Percentiles rank a stretch among this genome's conserved stretches.
Evolutionary conservation across 2,797 vertebrate species (phyloP).

Genomic region (Benthosema pterotum): DNA sequence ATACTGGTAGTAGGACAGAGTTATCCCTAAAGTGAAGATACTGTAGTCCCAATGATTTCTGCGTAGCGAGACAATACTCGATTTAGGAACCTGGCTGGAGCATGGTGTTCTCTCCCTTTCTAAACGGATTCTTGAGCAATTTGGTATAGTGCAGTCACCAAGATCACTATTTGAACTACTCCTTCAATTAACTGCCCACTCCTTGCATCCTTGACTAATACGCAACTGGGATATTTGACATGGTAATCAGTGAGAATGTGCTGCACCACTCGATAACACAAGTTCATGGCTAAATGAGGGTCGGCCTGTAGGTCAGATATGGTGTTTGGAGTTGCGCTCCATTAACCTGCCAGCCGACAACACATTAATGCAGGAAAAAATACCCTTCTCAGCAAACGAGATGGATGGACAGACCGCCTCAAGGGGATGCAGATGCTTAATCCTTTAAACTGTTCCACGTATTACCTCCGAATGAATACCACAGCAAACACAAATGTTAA

Average conservation of each 20-base stretch:
- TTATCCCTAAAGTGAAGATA: too few species aligned
- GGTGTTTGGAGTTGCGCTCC: constrained; percentile 63
- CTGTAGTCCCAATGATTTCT: too few species aligned
- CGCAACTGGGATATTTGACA: not conserved
- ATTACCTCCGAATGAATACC: constrained; percentile 69
- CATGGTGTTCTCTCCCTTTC: too few species aligned
- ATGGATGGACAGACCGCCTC: constrained; percentile 63
- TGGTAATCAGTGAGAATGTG: constrained; percentile 23
- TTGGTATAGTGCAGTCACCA: too few species aligned
- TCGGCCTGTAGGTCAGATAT: constrained; percentile 65
- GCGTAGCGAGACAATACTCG: too few species aligned
- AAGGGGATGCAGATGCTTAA: constrained; percentile 71
- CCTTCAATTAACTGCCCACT: too few species aligned
- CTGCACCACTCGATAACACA: constrained; percentile 31
- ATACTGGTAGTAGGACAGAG: too few species aligned
- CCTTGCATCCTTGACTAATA: not conserved
- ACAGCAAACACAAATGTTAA: constrained; percentile 70
- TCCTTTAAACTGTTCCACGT: constrained; percentile 78
- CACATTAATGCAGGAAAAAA: constrained; percentile 57
- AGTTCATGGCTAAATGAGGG: constrained; percentile 61
- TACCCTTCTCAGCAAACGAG: constrained; percentile 36
- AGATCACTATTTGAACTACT: too few species aligned
- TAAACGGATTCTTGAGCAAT: too few species aligned
- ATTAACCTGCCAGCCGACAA: constrained; percentile 70
- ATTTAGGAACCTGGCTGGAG: too few species aligned